Conservation (phyloP, 1,140 invertebrate genomes). For the Drosophila bifasciata region DNA sequence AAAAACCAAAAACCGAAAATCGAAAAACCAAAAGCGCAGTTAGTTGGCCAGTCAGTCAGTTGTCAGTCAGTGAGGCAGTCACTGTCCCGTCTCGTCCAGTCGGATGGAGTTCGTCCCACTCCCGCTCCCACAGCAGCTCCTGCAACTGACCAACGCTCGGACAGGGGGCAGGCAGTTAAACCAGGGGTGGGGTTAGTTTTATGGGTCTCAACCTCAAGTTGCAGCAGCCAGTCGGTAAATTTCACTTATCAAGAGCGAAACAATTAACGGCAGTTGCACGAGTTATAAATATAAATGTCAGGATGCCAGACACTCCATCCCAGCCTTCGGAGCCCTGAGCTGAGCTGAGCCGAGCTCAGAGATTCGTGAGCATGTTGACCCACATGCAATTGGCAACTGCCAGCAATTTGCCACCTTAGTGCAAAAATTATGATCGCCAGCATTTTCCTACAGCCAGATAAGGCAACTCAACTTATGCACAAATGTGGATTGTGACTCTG, state of each 20-base stretch:
- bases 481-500: slow-evolving; percentile 41
- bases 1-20: slow-evolving; percentile 2
- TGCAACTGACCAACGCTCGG: neutral
- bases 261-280: slow-evolving; percentile 70
- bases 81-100: neutral
- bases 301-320: slow-evolving; percentile 31
- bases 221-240: slow-evolving; percentile 41
- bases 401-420: slow-evolving; percentile 75
- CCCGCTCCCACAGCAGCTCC: slow-evolving; percentile 2
- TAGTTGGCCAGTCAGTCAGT: slow-evolving; percentile 60
- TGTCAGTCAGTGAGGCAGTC: slow-evolving; percentile 38
- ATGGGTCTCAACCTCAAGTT: neutral
- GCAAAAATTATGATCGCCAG: slow-evolving; percentile 79
- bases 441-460: slow-evolving; percentile 58
- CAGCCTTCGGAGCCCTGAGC: slow-evolving; percentile 1
- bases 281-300: slow-evolving; percentile 81
- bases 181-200: no score
- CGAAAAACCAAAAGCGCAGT: slow-evolving; percentile 29
- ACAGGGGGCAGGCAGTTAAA: slow-evolving; percentile 4
- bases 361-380: slow-evolving; percentile 71
- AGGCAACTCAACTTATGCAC: slow-evolving; percentile 66
- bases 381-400: slow-evolving; percentile 58
- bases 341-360: neutral
- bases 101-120: neutral
- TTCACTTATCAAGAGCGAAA: slow-evolving; percentile 70